A percentile compares a stretch with the other conserved stretches of the same genome.
Evolutionary conservation across 2,113 vertebrate species (phyloP).

Genomic region (Anolis sagrei): DNA sequence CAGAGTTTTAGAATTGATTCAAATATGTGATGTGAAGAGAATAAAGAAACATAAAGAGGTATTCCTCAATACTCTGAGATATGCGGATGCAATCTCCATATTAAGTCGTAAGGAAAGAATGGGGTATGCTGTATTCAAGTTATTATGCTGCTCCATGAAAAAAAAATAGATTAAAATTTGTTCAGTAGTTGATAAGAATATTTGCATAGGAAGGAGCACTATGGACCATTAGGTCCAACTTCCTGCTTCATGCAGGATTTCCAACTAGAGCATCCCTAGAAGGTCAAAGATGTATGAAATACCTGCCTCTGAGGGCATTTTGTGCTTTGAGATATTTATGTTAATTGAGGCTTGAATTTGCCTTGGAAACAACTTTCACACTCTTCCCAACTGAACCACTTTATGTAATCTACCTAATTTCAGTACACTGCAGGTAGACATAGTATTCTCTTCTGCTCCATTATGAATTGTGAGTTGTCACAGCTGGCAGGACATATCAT

Average conservation of each 20-base stretch:
- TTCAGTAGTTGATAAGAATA: no score
- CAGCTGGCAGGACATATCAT: not conserved
- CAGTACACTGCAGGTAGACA: not conserved
- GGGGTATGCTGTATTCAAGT: rapidly evolving
- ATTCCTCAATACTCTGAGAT: not conserved
- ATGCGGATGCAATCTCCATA: not conserved
- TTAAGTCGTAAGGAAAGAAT: not conserved
- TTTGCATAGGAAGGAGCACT: no score
- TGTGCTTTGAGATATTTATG: not conserved
- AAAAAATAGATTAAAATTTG: no score
- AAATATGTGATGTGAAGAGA: not conserved
- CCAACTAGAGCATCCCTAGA: no score
- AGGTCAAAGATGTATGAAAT: not conserved
- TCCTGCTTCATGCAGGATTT: no score
- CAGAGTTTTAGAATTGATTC: not conserved
- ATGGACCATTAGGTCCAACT: no score
- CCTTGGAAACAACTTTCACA: not conserved
- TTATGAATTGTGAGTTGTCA: not conserved
- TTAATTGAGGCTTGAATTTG: not conserved
- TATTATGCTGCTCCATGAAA: not conserved
- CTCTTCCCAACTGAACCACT: not conserved
- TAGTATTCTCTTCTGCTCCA: not conserved
- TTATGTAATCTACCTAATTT: slow-evolving; percentile 1
- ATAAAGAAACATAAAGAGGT: not conserved
- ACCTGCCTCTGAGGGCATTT: not conserved